phyloP scores from a whole-genome alignment of 2,113 vertebrate genomes.

The Mormoops blainvillei region DNA sequence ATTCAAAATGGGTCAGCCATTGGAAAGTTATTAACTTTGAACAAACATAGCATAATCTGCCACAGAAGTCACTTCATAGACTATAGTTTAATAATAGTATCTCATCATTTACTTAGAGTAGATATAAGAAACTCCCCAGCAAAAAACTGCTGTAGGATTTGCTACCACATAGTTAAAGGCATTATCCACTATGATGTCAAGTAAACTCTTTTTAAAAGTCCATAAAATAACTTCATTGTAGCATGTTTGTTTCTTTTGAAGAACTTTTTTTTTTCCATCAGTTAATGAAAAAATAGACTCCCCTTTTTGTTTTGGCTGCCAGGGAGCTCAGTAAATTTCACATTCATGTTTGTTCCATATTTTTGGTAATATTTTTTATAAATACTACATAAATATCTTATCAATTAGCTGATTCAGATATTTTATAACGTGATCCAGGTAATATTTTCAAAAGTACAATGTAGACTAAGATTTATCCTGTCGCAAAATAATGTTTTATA shows the following conservation, averaged over 20 bases:
- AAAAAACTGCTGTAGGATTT: neutral
- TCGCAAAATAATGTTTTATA: neutral
- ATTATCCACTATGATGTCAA: neutral
- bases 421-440: neutral
- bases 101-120: neutral
- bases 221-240: neutral
- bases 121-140: neutral
- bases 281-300: too few species aligned
- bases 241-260: neutral
- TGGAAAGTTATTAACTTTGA: neutral
- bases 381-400: neutral
- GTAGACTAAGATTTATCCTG: neutral
- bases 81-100: neutral
- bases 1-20: neutral
- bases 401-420: neutral
- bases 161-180: neutral
- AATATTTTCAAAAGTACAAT: neutral
- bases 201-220: neutral
- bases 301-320: neutral
- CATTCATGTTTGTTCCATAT: neutral
- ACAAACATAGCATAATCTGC: neutral
- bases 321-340: neutral
- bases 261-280: neutral
- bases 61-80: neutral
- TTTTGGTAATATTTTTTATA: neutral